A percentile compares a stretch with the other conserved stretches of the same genome.
Conservation (phyloP, 2,113 vertebrate genomes). For the Oplegnathus fasciatus region DNA sequence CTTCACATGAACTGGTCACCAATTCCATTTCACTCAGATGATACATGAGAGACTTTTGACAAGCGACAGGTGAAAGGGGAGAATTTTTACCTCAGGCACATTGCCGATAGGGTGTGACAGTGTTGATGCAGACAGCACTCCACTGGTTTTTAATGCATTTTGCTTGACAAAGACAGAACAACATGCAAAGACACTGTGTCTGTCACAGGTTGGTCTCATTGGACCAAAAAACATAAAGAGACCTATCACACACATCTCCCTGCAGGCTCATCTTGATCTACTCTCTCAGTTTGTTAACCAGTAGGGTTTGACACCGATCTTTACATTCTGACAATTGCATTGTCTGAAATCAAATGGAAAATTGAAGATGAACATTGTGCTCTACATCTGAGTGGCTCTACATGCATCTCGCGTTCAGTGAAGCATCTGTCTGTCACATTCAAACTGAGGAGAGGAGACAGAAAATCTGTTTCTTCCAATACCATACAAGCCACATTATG, state of each 20-base stretch:
- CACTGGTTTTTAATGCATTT: constrained; percentile 47
- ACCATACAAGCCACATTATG: neutral
- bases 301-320: constrained; percentile 46
- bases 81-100: constrained; percentile 25
- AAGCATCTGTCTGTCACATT: constrained; percentile 51
- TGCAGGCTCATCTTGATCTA: constrained; percentile 47
- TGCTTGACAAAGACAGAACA: constrained; percentile 43
- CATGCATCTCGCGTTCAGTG: constrained; percentile 33
- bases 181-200: constrained; percentile 49
- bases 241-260: constrained; percentile 42
- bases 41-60: constrained; percentile 44
- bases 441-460: constrained; percentile 27
- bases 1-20: constrained; percentile 48
- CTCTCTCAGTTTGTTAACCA: constrained; percentile 39
- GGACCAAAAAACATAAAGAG: constrained; percentile 49
- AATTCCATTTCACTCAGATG: constrained; percentile 19
- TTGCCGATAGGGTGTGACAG: constrained; percentile 7
- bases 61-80: constrained; percentile 42
- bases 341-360: constrained; percentile 65
- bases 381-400: constrained; percentile 55
- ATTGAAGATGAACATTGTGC: constrained; percentile 69
- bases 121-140: constrained; percentile 32
- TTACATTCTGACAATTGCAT: constrained; percentile 63
- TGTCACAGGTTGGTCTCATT: constrained; percentile 56
- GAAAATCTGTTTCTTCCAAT: constrained; percentile 17